Conservation (phyloP, 2,797 vertebrate species). For the Eidolon dupreanum region DNA sequence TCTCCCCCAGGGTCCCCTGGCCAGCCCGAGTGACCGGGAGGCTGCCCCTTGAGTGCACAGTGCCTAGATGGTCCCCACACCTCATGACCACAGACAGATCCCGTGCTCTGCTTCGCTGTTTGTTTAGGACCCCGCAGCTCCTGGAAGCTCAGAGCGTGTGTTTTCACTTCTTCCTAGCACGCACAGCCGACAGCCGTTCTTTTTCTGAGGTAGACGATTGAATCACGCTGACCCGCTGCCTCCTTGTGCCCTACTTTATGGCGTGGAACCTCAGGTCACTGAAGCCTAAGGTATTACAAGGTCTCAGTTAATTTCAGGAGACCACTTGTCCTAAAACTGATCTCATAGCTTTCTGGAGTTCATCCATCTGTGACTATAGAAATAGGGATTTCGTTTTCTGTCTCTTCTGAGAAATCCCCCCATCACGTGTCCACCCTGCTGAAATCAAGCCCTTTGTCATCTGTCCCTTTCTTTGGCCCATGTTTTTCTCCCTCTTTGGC, state of each 20-base stretch:
- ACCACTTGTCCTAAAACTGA: background rate
- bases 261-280: background rate
- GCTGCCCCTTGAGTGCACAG: background rate
- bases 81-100: background rate
- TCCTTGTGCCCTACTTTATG: fast-evolving
- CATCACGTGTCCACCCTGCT: background rate
- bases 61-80: background rate
- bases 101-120: background rate
- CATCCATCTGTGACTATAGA: background rate
- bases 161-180: background rate
- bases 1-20: background rate
- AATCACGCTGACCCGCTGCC: background rate
- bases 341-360: background rate
- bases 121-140: background rate
- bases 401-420: background rate
- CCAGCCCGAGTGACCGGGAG: background rate
- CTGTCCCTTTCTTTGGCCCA: background rate
- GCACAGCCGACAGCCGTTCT: background rate
- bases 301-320: background rate
- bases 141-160: too few species aligned
- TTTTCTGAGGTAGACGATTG: background rate
- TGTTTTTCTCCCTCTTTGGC: background rate
- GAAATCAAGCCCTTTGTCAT: background rate
- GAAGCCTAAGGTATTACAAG: background rate
- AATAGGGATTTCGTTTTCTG: background rate